phyloP scores from a whole-genome alignment of 2,113 vertebrate species.

The Cairina moschata region DNA sequence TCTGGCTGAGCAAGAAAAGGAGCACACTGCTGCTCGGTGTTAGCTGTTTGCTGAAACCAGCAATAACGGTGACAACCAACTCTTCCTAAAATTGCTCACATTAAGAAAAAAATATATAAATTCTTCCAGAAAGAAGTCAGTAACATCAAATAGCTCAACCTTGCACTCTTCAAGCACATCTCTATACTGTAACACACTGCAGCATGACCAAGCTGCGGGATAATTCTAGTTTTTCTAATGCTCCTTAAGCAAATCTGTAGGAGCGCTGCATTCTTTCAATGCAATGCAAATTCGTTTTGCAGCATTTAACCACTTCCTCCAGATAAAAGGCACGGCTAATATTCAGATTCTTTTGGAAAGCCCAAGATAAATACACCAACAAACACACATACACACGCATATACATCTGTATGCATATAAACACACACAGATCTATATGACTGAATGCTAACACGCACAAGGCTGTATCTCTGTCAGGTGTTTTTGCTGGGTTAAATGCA shows the following conservation, averaged over 20 bases:
- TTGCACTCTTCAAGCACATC: not conserved
- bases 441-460: not conserved
- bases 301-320: slow-evolving; percentile 27
- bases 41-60: not conserved
- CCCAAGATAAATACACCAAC: not conserved
- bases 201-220: not conserved
- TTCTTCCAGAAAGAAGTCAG: not conserved
- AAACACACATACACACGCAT: not conserved
- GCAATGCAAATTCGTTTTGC: slow-evolving; percentile 34
- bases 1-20: not conserved
- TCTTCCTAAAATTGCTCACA: not conserved
- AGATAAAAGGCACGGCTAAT: slow-evolving; percentile 32
- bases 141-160: slow-evolving; percentile 19
- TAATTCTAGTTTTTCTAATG: slow-evolving; percentile 22
- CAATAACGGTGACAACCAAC: not conserved
- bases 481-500: not conserved
- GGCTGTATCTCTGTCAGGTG: not conserved
- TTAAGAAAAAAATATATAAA: not conserved
- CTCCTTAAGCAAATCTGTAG: slow-evolving; percentile 40
- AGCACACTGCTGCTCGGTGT: not conserved
- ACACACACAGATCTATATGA: not conserved
- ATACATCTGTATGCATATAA: not conserved
- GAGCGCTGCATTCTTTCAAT: not conserved
- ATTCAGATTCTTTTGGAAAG: not conserved
- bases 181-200: not conserved